These are phyloP conservation scores for Montipora foliosa DNA, from an alignment of 64 coral and sea anemone genomes.

Conservation along the genomic window DNA sequence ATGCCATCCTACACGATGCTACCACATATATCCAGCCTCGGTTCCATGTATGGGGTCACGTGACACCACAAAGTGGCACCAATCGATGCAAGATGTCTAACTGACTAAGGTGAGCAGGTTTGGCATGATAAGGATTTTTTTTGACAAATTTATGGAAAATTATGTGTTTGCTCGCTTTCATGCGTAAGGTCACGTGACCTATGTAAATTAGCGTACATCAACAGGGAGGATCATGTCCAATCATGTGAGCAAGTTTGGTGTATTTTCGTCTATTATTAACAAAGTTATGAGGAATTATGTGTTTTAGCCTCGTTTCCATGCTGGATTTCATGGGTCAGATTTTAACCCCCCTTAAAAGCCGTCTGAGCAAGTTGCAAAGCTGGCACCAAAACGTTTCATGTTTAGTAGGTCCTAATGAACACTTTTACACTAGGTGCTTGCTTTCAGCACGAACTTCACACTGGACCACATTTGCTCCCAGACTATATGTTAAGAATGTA, in stretches of 20 bases:
- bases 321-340: too few relatives aligned
- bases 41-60: constrained; percentile 68
- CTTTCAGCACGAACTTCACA: constrained; percentile 70
- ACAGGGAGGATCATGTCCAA: constrained; percentile 56
- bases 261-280: constrained; percentile 61
- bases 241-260: constrained; percentile 59
- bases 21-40: constrained; percentile 38
- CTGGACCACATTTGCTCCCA: constrained; percentile 73
- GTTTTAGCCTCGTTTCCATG: too few relatives aligned
- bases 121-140: constrained; percentile 50
- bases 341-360: constrained; percentile 43
- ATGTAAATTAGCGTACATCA: constrained; percentile 66
- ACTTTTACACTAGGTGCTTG: constrained; percentile 56
- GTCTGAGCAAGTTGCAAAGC: constrained; percentile 68
- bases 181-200: constrained; percentile 65
- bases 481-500: not conserved
- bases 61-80: constrained; percentile 65
- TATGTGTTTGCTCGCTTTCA: constrained; percentile 39
- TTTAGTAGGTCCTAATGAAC: constrained; percentile 58
- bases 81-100: constrained; percentile 72
- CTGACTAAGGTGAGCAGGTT: constrained; percentile 75
- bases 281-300: constrained; percentile 28
- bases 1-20: constrained; percentile 56
- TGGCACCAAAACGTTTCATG: constrained; percentile 78
- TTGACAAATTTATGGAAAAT: too few relatives aligned